Evolutionary conservation across 1,140 invertebrate genomes (phyloP), one percentile per base, ranked within the genome.

Genomic region (Drosophila lacertosa): DNA sequence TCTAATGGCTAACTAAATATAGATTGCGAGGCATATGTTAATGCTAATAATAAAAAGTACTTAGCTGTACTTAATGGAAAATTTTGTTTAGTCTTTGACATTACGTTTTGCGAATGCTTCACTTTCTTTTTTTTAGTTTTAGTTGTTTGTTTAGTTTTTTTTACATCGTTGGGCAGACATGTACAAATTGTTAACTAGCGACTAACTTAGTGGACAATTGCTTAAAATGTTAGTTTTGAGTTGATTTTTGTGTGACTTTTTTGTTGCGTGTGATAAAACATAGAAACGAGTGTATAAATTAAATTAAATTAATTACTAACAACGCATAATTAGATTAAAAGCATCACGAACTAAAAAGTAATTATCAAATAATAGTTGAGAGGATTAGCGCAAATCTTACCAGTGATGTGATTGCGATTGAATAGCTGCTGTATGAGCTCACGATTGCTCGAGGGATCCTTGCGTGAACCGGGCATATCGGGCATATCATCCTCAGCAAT

Each of bases 351-450:
- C n/a, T 15, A 10, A 13, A 24, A 39, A 15, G 39, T 37, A 7
- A 37, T 33, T 26, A 18, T 32, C 16, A 40, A 57, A 29, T 26
- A 32, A 42, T 44, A 33, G 26, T 29, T 11, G 9, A 13, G 60
- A 35, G 35, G 50, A 24, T 39, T 54, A n/a, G n/a, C 68, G 77
- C 64, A 59, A 74, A 60, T 88, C 89, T 91, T 88, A 91, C 89
- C 89, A 54, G 88, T 90, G 58, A 91, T 83, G 63, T 91, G 88
- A 71, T 76, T 91, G 59, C 77, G 89, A 45, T 74, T 91, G 47
- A 89, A 88, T 9, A 91, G 37, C 57, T 90, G 84, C 47, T 91
- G 69, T 47, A 91, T 75, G 7, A 91, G 71, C 63, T 59, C 93
- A 91, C 26, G 86, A 69, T 60, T 92, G 77, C 63, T 42, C 20